Evolutionary conservation across 2,888 invertebrate genomes (phyloP).

Genomic region (Drosophila merina): DNA sequence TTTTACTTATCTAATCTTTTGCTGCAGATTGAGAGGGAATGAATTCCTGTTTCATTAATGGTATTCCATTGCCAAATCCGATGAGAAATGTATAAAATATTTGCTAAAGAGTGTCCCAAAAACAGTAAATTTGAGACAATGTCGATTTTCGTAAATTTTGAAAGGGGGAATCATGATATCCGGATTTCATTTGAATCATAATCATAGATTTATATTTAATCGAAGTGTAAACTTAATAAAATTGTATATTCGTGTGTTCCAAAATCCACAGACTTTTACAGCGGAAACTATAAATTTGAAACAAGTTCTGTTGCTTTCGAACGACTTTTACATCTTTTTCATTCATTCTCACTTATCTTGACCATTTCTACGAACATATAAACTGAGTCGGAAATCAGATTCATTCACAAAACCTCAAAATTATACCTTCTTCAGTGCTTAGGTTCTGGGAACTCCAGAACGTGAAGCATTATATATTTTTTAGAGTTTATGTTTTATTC

Average conservation of each 20-base stretch:
- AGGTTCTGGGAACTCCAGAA: conserved; percentile 59
- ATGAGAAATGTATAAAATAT: no score
- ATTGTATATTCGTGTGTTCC: conserved; percentile 46
- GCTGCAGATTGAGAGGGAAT: no score
- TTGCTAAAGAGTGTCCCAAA: no score
- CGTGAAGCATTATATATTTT: conserved; percentile 60
- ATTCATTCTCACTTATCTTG: conserved; percentile 31
- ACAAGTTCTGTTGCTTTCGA: conserved; percentile 56
- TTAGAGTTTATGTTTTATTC: conserved; percentile 1
- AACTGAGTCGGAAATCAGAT: conserved; percentile 40
- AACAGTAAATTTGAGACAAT: no score
- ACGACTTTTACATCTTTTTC: conserved; percentile 42
- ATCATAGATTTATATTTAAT: no score
- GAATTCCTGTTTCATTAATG: no score
- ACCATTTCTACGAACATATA: conserved; percentile 55
- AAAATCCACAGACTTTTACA: conserved; percentile 31
- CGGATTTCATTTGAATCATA: no score
- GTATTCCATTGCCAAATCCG: no score
- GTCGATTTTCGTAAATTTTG: no score
- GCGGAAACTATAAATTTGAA: conserved; percentile 71
- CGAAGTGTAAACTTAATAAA: neutral
- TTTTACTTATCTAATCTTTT: no score
- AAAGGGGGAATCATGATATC: no score
- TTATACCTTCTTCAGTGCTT: conserved; percentile 61
- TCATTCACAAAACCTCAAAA: conserved; percentile 65